Conservation (phyloP, 2,888 invertebrate species). For the Aphidius colemani region DNA sequence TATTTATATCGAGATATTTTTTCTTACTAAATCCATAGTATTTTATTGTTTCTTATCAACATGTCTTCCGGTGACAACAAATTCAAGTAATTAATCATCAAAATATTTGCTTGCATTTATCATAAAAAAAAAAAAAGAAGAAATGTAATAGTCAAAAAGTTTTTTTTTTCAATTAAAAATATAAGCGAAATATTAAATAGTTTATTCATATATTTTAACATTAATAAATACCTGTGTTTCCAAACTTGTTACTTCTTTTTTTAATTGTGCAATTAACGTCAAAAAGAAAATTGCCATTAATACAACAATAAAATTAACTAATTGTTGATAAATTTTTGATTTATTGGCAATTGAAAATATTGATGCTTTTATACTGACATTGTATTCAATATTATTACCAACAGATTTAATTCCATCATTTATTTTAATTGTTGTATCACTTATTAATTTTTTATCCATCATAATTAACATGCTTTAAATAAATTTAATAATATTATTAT, state of each 20-base stretch:
- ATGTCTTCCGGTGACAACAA: neutral
- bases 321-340: conserved; percentile 44
- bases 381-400: conserved; percentile 48
- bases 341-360: conserved; percentile 39
- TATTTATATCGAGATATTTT: neutral
- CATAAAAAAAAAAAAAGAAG: too few species aligned
- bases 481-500: neutral
- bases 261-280: conserved; percentile 39
- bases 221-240: conserved; percentile 44
- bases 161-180: too few species aligned
- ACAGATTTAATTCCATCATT: conserved; percentile 35
- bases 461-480: neutral
- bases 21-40: neutral
- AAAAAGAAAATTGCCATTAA: conserved; percentile 39
- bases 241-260: conserved; percentile 42
- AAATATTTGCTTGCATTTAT: neutral
- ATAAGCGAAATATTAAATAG: neutral
- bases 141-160: neutral
- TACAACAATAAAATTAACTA: conserved; percentile 39
- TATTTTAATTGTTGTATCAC: conserved; percentile 39
- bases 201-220: neutral
- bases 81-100: neutral
- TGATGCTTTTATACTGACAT: conserved; percentile 50
- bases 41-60: neutral
- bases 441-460: conserved; percentile 27